A percentile compares a stretch with the other conserved stretches of the same genome.
Conservation (phyloP, 2,888 invertebrate species). For the Entomobrya proxima region DNA sequence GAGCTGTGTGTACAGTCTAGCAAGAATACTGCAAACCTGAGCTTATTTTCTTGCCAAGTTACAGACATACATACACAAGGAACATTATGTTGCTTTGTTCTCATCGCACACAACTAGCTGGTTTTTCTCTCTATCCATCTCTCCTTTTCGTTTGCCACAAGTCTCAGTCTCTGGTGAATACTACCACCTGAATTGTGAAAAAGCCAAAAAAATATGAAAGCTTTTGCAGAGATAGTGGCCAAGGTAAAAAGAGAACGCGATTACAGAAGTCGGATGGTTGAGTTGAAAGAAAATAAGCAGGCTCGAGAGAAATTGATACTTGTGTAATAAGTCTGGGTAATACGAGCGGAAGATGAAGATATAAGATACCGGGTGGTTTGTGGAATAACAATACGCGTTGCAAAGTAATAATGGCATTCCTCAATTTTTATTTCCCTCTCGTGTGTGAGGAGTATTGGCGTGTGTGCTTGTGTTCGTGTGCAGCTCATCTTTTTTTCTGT, state of each 20-base stretch:
- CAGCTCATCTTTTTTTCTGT: neutral
- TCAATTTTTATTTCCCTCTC: neutral
- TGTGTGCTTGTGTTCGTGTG: neutral
- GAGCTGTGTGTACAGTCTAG: neutral
- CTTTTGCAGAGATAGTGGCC: neutral
- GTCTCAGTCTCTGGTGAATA: neutral
- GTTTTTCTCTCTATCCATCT: neutral
- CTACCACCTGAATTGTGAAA: neutral
- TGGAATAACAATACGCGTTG: neutral
- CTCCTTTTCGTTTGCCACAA: neutral
- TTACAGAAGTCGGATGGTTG: neutral
- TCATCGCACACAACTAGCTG: neutral
- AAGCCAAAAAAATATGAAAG: neutral
- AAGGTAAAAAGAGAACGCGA: neutral
- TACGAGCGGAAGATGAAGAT: neutral
- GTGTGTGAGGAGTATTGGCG: neutral
- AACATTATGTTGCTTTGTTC: conserved; percentile 1
- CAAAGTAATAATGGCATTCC: conserved; percentile 5
- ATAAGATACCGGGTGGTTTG: too few relatives aligned
- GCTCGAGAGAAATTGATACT: neutral
- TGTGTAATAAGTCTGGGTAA: neutral
- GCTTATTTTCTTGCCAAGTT: conserved; percentile 7
- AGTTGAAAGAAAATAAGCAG: too few relatives aligned
- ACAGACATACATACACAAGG: neutral
- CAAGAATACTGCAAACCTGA: neutral